Conservation (phyloP, 2,888 invertebrate species). For the Noctua janthina region DNA sequence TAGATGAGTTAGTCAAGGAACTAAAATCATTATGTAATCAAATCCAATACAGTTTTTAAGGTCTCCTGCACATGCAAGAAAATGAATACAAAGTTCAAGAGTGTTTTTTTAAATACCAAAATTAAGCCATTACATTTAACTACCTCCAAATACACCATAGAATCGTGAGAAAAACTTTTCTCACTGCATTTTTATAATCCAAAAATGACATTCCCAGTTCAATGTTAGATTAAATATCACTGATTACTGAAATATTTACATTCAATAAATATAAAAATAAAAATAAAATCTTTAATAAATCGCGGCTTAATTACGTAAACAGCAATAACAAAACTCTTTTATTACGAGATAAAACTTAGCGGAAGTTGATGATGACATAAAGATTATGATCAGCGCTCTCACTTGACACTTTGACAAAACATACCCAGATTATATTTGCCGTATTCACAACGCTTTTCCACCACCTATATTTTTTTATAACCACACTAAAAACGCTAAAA, state of each 20-base stretch:
- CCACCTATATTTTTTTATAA: conserved; percentile 56
- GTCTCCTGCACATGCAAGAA: neutral
- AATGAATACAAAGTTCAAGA: neutral
- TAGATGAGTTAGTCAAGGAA: neutral
- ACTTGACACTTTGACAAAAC: conserved; percentile 57
- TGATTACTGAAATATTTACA: conserved; percentile 44
- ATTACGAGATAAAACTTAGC: conserved; percentile 43
- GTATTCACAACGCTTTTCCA: conserved; percentile 27
- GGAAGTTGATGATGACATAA: conserved; percentile 62
- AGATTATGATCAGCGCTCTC: conserved; percentile 58
- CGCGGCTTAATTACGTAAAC: conserved; percentile 50
- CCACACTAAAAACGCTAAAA: conserved; percentile 62
- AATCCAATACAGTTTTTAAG: neutral
- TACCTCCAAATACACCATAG: neutral
- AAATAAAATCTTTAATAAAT: conserved; percentile 47
- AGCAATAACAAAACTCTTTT: conserved; percentile 38
- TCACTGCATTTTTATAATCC: conserved; percentile 21
- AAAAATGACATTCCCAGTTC: conserved; percentile 39
- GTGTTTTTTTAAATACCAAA: neutral
- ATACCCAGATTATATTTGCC: conserved; percentile 40
- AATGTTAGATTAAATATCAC: conserved; percentile 46
- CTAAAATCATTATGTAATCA: neutral
- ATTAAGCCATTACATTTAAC: conserved; percentile 33
- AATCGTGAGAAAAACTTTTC: conserved; percentile 60
- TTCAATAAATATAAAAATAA: conserved; percentile 46